These are phyloP conservation scores for Agrotis exclamationis DNA, from an alignment of 2,888 invertebrate species.

Conservation along the genomic window DNA sequence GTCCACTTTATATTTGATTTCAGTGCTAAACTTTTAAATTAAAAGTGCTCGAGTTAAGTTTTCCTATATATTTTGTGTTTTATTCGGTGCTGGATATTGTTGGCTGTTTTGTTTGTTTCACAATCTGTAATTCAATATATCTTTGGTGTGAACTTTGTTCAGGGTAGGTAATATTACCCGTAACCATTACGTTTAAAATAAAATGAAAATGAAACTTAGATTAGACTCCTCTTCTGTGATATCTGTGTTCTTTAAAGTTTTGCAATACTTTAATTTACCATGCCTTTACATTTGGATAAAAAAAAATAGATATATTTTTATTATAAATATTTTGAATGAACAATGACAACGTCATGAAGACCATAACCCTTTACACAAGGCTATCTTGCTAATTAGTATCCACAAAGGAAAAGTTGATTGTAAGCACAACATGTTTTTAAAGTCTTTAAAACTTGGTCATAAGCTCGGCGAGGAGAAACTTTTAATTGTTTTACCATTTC, in stretches of 20 bases:
- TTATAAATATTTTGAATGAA: too few relatives aligned
- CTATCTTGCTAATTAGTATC: constrained; percentile 58
- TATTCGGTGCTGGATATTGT: constrained; percentile 37
- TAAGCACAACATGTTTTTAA: constrained; percentile 69
- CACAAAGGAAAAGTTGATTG: constrained; percentile 56
- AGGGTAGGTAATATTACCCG: too few relatives aligned
- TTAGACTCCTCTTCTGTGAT: too few relatives aligned
- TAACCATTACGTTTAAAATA: too few relatives aligned
- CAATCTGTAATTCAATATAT: not conserved
- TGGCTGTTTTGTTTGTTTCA: constrained; percentile 14
- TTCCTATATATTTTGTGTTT: constrained; percentile 42
- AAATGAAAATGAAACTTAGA: too few relatives aligned
- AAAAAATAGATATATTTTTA: too few relatives aligned
- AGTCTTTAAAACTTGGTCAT: constrained; percentile 69
- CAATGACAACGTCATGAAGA: not conserved
- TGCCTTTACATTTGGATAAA: too few relatives aligned
- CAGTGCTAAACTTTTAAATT: constrained; percentile 54
- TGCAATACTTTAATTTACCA: too few relatives aligned
- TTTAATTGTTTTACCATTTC: constrained; percentile 79
- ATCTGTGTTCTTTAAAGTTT: too few relatives aligned
- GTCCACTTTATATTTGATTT: constrained; percentile 49
- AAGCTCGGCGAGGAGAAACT: constrained; percentile 66
- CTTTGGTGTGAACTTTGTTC: too few relatives aligned
- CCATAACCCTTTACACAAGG: constrained; percentile 41
- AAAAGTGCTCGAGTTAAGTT: constrained; percentile 32